Evolutionary conservation across 2,888 invertebrate species (phyloP).

Genomic region (Taphrorychus bicolor): DNA sequence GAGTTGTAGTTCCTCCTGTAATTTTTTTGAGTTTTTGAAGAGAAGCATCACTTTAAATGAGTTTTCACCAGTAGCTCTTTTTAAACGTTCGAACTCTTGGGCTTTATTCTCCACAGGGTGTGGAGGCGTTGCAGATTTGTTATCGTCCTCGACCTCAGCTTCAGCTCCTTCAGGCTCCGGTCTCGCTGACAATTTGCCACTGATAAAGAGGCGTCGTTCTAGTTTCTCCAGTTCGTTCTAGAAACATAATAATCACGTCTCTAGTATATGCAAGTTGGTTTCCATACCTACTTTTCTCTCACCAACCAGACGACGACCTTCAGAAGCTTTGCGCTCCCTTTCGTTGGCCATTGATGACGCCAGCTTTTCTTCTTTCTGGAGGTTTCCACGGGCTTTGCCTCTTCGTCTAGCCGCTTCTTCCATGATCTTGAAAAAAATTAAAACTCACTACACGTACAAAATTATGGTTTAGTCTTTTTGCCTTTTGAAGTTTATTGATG

Average conservation of each 20-base stretch:
- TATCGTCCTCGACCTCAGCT: slow-evolving; percentile 56
- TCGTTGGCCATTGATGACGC: slow-evolving; percentile 72
- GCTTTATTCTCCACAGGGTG: slow-evolving; percentile 65
- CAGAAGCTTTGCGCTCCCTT: slow-evolving; percentile 69
- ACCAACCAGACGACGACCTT: slow-evolving; percentile 73
- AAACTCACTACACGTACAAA: background rate
- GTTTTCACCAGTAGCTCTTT: slow-evolving; percentile 71
- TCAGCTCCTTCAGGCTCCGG: slow-evolving; percentile 54
- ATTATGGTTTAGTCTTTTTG: no score
- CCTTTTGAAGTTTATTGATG: slow-evolving; percentile 73
- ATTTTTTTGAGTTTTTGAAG: no score
- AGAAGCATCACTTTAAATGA: background rate
- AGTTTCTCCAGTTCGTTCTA: slow-evolving; percentile 74
- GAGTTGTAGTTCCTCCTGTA: slow-evolving; percentile 74
- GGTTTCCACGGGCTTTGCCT: slow-evolving; percentile 71
- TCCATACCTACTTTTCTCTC: slow-evolving; percentile 64
- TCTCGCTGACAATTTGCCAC: slow-evolving; percentile 58
- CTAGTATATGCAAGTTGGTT: no score
- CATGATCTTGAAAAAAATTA: slow-evolving; percentile 61
- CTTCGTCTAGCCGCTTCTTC: slow-evolving; percentile 78
- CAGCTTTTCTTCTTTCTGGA: slow-evolving; percentile 73
- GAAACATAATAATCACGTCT: background rate
- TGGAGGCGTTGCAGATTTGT: slow-evolving; percentile 47
- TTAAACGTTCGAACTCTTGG: slow-evolving; percentile 74
- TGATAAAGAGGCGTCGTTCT: slow-evolving; percentile 78